These are phyloP conservation scores for Ceratitis capitata DNA, from an alignment of 1,140 invertebrate genomes.

Conservation along the genomic window DNA sequence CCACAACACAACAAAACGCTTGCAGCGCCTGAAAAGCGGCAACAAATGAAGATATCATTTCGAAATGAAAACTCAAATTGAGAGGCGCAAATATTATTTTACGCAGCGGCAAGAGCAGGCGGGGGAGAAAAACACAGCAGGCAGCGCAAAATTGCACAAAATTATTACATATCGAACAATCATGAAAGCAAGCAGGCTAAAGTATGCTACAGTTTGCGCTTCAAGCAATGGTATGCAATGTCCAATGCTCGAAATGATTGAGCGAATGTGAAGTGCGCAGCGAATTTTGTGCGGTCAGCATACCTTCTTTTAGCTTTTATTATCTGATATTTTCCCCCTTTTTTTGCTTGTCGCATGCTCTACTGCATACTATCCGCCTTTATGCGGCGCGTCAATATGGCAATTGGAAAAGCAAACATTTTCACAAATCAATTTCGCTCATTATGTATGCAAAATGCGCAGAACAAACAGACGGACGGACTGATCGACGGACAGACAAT, in stretches of 20 bases:
- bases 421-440: conserved; percentile 34
- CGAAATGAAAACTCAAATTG: neutral
- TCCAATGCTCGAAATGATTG: neutral
- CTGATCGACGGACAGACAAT: too few relatives aligned
- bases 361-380: neutral
- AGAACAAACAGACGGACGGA: neutral
- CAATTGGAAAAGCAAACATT: conserved; percentile 32
- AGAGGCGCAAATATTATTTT: conserved; percentile 10
- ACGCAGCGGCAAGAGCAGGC: neutral
- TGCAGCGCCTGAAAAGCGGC: neutral
- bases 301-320: neutral
- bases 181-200: neutral
- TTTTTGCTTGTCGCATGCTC: too few relatives aligned
- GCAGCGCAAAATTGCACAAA: neutral
- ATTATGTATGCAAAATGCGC: conserved; percentile 24
- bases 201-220: neutral
- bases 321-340: too few relatives aligned
- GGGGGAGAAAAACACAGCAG: neutral
- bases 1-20: neutral
- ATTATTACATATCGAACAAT: too few relatives aligned
- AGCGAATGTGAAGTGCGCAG: conserved; percentile 2
- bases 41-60: neutral
- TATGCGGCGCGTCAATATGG: conserved; percentile 18
- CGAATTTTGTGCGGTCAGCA: neutral
- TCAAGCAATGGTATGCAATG: neutral